Base-by-base conservation (phyloP, 2,113 vertebrate genomes). In the Caretta caretta region DNA sequence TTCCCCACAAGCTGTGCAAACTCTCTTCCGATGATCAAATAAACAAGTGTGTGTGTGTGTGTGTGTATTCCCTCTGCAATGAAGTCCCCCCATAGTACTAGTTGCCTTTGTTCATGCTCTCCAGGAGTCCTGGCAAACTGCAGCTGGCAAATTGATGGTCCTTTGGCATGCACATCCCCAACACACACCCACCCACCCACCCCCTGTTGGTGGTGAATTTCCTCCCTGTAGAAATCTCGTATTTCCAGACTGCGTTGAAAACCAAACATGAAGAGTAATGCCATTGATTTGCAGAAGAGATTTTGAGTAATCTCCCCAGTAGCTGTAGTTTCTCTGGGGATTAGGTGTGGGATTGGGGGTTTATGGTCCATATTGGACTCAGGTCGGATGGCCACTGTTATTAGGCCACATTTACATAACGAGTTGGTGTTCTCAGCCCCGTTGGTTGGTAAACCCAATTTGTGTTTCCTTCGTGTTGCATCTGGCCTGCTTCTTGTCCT, bases 1-100 rank as follows among this genome's bases (percentile, higher is more conserved):
- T 96, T 94, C 87, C 80, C 94, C 96, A 93, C 96, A 94, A 56
- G 94, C 97, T 97, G 96, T 94, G 97, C 96, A 90, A 86, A 50
- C 96, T 38, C 90, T 57, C 59, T 87, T 2, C 87, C 89, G 50
- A 3, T 35, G 83, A 95, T 87, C 95, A 87, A 80, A 6, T 29
- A 59, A 59, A 59, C 12, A 57, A 27, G 27, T 59, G 57, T 25
- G 10, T 57, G 22, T 59, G 57, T 25, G 10, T 57, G 22, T 0
- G 0, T 4, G 48, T 20, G 10, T 31, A 49, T 84, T 94, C 88
- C 94, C 80, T 57, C 3, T 0, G 92, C 84, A 24, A 80, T 69
- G 0, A 7, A 0, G 20, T 69, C 51, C 83, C 80, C 93, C 75
- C 78, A 72, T 0, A 17, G 59, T 88, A 27, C 50, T 0, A 1